These are phyloP conservation scores for Ceyx cyanopectus DNA, from an alignment of 2,113 vertebrate genomes.

Conservation along the genomic window DNA sequence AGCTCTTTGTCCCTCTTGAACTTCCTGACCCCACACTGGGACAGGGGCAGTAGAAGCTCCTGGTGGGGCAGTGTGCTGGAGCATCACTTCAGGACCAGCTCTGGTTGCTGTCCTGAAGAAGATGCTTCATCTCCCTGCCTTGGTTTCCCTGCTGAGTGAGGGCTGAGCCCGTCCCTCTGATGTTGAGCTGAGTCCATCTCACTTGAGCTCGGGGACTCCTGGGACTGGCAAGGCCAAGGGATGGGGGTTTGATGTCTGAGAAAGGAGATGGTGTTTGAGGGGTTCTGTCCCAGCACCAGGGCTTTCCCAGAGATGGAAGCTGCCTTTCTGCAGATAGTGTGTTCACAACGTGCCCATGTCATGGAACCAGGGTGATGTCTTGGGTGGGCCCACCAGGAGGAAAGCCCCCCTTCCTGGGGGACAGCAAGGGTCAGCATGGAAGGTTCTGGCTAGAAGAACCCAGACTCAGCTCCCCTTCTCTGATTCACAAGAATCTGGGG, in stretches of 20 bases:
- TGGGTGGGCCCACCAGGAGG: background rate
- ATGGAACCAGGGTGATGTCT: background rate
- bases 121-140: background rate
- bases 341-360: rapidly evolving
- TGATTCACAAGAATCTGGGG: rapidly evolving
- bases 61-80: background rate
- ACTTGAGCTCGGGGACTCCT: background rate
- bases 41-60: background rate
- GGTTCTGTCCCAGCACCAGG: rapidly evolving
- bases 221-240: background rate
- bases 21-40: background rate
- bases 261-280: background rate
- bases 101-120: background rate
- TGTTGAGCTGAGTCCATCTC: background rate
- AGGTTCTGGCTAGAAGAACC: background rate
- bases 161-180: background rate
- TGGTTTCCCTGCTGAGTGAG: background rate
- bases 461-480: background rate
- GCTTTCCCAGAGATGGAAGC: background rate
- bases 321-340: background rate
- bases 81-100: background rate
- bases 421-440: background rate
- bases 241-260: background rate
- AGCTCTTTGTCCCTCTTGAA: too few relatives aligned
- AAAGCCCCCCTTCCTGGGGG: background rate